Base-by-base conservation (phyloP, 1,140 invertebrate genomes). In the Ephestia elutella region DNA sequence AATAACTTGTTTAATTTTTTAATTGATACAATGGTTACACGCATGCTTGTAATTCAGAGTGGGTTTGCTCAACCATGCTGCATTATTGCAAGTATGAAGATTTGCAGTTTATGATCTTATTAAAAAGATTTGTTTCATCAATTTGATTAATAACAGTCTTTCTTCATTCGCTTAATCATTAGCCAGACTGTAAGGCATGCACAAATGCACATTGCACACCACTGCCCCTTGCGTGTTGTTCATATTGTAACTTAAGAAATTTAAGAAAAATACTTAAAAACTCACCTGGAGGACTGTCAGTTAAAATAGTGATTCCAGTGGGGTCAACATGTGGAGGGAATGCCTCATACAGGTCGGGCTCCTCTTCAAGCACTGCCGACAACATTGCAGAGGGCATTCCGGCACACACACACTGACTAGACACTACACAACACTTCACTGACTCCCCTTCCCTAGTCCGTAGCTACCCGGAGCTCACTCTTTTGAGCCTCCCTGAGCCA, bases 291-390 rank as follows among this genome's bases (percentile, higher is more conserved):
- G 89, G 88, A 66, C 87, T 90, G 59, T 90, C 89, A 48, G 85
- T 87, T 65, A 92, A 86, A 69, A 92, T 91, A 32, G 92, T 91
- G 68, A 94, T 93, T 60, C 92, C 92, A 55, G 90, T 91, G 51
- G 92, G 92, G 70, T 94, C 93, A 63, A 94, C 93, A 83, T 94
- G 92, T 32, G 93, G 92, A 60, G 93, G 91, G 80, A 93, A 94
- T 51, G 91, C 92, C 78, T 94, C 93, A 68, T 93, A 93, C 61
- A 93, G 88, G 80, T 94, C 92, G 59, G 91, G 91, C 85, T 93
- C 92, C 87, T 94, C 93, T 89, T 93, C 93, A 67, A 93, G 89
- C 75, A 91, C 91, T 72, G 89, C 89, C 48, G 90, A 89, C 89
- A 91, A 87, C 84, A 89, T 90, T 61, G 79, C 79, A 68, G 88